phyloP scores from a whole-genome alignment of 1,140 invertebrate genomes.

The Triops cancriformis region DNA sequence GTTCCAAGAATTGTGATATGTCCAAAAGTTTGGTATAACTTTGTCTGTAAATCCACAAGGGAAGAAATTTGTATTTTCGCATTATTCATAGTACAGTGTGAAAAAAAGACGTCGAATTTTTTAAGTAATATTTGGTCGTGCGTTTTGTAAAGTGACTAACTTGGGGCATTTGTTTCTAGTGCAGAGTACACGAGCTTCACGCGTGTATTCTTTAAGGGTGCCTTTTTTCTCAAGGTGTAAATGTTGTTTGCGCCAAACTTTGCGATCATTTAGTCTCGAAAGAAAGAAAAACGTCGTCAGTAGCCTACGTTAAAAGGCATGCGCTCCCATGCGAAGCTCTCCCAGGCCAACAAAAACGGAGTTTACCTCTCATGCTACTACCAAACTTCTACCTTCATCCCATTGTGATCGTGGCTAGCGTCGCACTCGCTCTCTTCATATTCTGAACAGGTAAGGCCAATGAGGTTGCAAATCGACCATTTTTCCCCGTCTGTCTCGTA shows the following conservation, averaged over 20 bases:
- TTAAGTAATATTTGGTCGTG: no score
- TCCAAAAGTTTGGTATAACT: no score
- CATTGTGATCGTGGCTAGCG: neutral
- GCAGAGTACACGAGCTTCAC: no score
- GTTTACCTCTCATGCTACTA: neutral
- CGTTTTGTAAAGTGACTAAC: no score
- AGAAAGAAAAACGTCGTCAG: neutral
- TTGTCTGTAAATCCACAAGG: no score
- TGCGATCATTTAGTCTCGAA: neutral
- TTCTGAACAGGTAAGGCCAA: neutral
- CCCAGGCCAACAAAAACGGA: neutral
- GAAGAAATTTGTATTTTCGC: no score
- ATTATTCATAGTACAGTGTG: no score
- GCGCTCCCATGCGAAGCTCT: neutral
- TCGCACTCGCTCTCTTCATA: neutral
- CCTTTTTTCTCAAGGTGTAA: neutral
- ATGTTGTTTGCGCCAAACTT: neutral
- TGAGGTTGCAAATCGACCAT: neutral
- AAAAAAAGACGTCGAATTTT: no score
- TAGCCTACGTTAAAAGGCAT: neutral
- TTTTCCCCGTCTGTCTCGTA: no score
- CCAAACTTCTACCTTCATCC: neutral
- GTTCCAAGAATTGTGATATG: no score
- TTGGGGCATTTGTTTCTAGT: no score
- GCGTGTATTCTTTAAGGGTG: neutral